A percentile compares a stretch with the other conserved stretches of the same genome.
Evolutionary conservation across 2,888 invertebrate species (phyloP).

Genomic region (Hemistola chrysoprasaria): DNA sequence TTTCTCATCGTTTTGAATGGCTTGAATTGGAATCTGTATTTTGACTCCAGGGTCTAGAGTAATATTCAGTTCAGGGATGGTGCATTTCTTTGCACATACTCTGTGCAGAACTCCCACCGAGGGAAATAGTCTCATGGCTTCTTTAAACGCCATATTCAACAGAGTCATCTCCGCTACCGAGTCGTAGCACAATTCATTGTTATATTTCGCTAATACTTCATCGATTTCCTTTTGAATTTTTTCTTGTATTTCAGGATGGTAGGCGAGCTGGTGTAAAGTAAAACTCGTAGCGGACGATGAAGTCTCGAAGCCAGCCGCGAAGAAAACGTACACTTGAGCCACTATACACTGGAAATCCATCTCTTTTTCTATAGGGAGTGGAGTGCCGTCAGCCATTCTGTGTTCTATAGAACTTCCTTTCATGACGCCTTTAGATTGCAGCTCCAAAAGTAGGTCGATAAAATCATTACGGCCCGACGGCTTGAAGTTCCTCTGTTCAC

Average conservation of each 20-base stretch:
- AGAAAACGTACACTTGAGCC: conserved; percentile 61
- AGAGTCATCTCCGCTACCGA: conserved; percentile 51
- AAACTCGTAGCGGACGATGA: conserved; percentile 66
- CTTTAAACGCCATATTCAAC: conserved; percentile 53
- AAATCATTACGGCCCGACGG: conserved; percentile 55
- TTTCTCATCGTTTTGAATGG: conserved; percentile 54
- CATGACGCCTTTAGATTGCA: conserved; percentile 50
- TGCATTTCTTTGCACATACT: conserved; percentile 44
- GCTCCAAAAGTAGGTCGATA: conserved; percentile 50
- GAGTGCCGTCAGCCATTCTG: conserved; percentile 44
- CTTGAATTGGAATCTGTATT: conserved; percentile 54
- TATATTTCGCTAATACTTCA: conserved; percentile 44
- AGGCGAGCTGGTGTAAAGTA: conserved; percentile 60
- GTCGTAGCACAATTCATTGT: conserved; percentile 56
- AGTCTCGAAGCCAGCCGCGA: conserved; percentile 73
- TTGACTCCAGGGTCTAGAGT: conserved; percentile 56
- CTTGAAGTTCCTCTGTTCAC: conserved; percentile 48
- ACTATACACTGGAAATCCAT: conserved; percentile 44
- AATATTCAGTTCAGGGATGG: conserved; percentile 45
- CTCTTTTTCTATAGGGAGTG: conserved; percentile 45
- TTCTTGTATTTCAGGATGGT: conserved; percentile 56
- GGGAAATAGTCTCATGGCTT: conserved; percentile 54
- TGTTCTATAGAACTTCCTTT: conserved; percentile 54
- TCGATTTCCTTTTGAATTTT: conserved; percentile 61
- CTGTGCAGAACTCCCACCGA: conserved; percentile 50